A percentile compares a stretch with the other conserved stretches of the same genome.
Conservation (phyloP, 2,113 vertebrate species). For the Nipponia nippon region DNA sequence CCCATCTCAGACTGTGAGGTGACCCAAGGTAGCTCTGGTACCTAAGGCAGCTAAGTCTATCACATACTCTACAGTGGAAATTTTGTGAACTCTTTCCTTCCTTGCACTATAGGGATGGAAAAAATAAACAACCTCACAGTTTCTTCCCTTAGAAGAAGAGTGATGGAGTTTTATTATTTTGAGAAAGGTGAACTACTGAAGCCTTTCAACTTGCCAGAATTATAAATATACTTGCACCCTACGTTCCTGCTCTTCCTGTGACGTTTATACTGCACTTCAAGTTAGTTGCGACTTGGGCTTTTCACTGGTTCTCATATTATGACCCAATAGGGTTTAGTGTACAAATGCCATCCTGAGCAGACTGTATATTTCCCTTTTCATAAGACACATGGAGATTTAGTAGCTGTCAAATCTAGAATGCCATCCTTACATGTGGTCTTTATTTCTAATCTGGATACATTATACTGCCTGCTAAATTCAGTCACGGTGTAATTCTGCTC, state of each 20-base stretch:
- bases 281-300: background rate
- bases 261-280: background rate
- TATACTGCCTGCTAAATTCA: background rate
- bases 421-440: background rate
- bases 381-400: background rate
- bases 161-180: background rate
- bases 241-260: background rate
- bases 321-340: background rate
- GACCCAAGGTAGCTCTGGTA: background rate
- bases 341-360: background rate
- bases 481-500: background rate
- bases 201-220: background rate
- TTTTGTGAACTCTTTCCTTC: background rate
- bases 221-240: background rate
- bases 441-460: background rate
- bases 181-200: slow-evolving; percentile 5
- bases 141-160: background rate
- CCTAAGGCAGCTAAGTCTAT: background rate
- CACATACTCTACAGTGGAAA: background rate
- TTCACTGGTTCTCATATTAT: background rate
- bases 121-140: background rate
- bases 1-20: background rate
- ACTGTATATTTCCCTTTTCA: background rate
- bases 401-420: background rate
- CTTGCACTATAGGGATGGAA: background rate